phyloP scores from a whole-genome alignment of 2,888 invertebrate species.

The Bembecia ichneumoniformis region DNA sequence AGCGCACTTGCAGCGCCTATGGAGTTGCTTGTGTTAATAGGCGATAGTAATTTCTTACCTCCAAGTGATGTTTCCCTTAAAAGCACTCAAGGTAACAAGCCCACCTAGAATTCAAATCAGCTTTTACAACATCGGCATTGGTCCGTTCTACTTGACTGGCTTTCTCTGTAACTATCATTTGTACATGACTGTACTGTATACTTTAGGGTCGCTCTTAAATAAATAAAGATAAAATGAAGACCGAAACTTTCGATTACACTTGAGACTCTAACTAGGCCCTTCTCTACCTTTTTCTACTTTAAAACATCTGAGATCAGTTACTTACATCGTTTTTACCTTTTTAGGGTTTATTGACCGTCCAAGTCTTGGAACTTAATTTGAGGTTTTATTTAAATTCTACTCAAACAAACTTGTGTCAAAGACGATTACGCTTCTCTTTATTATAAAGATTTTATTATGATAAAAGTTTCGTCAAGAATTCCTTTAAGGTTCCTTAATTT shows the following conservation, averaged over 20 bases:
- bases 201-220: no score
- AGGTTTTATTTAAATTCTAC: background rate
- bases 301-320: background rate
- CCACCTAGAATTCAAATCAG: no score
- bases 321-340: background rate
- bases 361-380: background rate
- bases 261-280: background rate
- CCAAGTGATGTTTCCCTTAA: no score
- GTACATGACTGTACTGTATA: no score
- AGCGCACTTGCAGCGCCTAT: no score
- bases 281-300: background rate
- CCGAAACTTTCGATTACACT: background rate
- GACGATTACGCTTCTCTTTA: background rate
- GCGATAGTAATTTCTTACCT: no score
- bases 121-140: no score
- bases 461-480: background rate
- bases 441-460: background rate
- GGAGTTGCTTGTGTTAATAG: no score
- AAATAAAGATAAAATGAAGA: no score
- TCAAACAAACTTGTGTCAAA: background rate
- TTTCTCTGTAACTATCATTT: no score
- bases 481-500: background rate
- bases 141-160: no score
- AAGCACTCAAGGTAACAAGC: no score
- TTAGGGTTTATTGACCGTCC: background rate